Conservation (phyloP, 2,113 vertebrate species). For the Grus americana region DNA sequence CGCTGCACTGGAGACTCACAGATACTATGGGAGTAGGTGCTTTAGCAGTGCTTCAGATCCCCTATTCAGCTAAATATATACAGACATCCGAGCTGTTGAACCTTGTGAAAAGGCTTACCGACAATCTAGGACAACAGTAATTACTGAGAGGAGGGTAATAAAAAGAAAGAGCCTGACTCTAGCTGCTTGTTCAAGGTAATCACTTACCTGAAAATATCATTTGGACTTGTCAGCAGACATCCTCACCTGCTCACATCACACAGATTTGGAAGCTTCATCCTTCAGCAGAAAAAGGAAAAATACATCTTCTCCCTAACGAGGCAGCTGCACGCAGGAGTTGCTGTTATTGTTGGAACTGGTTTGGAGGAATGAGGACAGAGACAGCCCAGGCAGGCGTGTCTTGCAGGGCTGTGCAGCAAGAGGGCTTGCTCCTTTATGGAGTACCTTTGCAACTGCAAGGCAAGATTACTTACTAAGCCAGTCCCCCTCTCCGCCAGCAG, state of each 20-base stretch:
- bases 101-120: background rate
- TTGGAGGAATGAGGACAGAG: conserved; percentile 32
- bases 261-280: background rate
- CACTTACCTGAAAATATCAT: conserved; percentile 60
- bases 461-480: background rate
- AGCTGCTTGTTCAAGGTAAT: background rate
- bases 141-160: background rate
- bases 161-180: background rate
- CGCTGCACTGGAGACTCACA: background rate
- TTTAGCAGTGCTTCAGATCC: background rate
- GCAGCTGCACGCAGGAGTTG: conserved; percentile 12
- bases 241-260: conserved; percentile 30
- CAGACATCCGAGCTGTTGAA: background rate
- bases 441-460: conserved; percentile 13
- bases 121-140: background rate
- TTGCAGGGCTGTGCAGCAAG: conserved; percentile 4
- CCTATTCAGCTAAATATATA: background rate
- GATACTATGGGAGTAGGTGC: background rate
- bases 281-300: background rate
- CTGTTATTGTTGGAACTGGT: conserved; percentile 16
- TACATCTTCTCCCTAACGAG: background rate
- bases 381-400: conserved; percentile 42
- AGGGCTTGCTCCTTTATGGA: conserved; percentile 36
- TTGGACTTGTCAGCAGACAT: conserved; percentile 57
- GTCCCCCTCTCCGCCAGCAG: background rate